Evolutionary conservation across 2,797 vertebrate genomes (phyloP), one percentile per base, ranked within the genome.

Genomic region (Enteromius fasciolatus): DNA sequence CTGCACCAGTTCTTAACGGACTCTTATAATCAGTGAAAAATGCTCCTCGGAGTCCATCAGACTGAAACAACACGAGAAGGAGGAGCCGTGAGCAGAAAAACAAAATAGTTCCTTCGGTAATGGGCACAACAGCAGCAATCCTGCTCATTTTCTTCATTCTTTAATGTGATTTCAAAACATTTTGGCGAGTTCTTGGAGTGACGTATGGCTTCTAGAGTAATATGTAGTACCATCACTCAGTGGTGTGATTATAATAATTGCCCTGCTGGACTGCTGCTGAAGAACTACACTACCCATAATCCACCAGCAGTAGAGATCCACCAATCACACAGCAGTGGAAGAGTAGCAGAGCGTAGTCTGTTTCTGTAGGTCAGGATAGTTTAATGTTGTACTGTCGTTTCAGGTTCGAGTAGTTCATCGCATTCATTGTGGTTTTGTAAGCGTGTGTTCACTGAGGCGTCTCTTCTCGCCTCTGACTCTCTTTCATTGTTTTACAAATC

Each of bases 11-110:
- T 63, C 59, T 69, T 64, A 39, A 50, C 33, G 1, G 20, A 18
- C 33, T 78, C 36, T 64, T 61, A 31, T 9, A 25, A 39, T 70
- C 75, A 72, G 31, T 23, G 46, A 81, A 74, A 57, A 74, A 31
- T 83, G 81, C 33, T 39, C 28, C 59, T 75, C 31, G 39, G 18
- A 41, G 36, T 28, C 70, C 33, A 17, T 75, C 50, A 57, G 12
- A 2, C 39, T 74, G 31, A 82, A 78, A 52, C 72, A 75, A 66
- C 83, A 83, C 31, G 78, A 48, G 17, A 80, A 69, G 36, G 15
- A 78, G 64, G 57, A 76, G 50, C 25, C 79, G 46, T 23, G 8
- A n/a, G 83, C 50, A 63, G 82, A 85, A 77, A 81, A 52, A 80
- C 59, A 84, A 76, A 33, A 28, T 4, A 25, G 11, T 31, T 33